phyloP scores from a whole-genome alignment of 2,113 vertebrate species.

The Dryoscopus gambensis region DNA sequence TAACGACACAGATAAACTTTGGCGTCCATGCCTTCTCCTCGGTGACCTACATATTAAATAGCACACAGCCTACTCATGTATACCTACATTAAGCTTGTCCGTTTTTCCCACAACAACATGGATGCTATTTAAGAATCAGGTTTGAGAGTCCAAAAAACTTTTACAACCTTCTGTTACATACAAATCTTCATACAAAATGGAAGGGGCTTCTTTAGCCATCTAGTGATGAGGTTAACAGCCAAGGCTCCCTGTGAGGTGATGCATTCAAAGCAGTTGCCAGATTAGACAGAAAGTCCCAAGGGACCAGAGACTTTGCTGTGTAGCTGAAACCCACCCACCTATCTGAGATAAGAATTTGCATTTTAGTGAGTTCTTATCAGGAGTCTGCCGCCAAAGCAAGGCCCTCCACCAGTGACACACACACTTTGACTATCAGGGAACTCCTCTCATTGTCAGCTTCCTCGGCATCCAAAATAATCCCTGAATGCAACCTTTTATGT shows the following conservation, averaged over 20 bases:
- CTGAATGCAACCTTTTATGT: not conserved
- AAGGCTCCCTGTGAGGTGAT: not conserved
- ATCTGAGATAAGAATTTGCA: constrained; percentile 6
- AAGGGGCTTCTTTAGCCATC: not conserved
- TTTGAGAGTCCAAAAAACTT: not conserved
- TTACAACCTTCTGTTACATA: not conserved
- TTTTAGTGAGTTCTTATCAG: constrained; percentile 15
- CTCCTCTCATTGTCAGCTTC: not conserved
- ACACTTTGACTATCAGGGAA: not conserved
- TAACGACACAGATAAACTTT: not conserved
- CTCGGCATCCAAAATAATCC: not conserved
- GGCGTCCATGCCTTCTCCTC: not conserved
- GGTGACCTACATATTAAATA: not conserved
- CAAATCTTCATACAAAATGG: not conserved
- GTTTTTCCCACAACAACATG: not conserved
- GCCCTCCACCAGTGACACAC: not conserved
- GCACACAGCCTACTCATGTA: not conserved
- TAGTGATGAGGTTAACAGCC: not conserved
- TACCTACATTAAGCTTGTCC: not conserved
- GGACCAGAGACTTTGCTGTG: not conserved
- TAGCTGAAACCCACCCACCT: not conserved
- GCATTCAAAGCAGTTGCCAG: constrained; percentile 23
- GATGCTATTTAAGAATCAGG: not conserved
- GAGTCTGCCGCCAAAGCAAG: not conserved
- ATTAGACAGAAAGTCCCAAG: not conserved